These are phyloP conservation scores for Chymomyza amoena DNA, from an alignment of 2,888 invertebrate species.

Conservation along the genomic window DNA sequence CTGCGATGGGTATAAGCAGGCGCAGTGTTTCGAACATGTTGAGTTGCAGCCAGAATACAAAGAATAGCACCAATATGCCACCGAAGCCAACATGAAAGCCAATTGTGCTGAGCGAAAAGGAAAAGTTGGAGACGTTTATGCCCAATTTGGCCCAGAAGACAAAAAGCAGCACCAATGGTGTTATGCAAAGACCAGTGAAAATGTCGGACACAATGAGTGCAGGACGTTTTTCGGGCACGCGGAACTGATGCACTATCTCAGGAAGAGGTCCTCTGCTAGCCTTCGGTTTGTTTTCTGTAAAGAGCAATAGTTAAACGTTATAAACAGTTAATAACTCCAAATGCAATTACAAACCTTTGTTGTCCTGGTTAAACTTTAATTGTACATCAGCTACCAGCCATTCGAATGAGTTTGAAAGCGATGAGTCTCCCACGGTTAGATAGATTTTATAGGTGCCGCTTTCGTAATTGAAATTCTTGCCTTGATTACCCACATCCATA, in stretches of 20 bases:
- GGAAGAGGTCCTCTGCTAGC: slow-evolving; percentile 80
- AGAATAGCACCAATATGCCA: slow-evolving; percentile 93
- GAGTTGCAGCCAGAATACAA: slow-evolving; percentile 93
- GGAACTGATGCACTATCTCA: slow-evolving; percentile 90
- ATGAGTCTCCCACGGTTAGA: slow-evolving; percentile 93
- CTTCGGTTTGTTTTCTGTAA: slow-evolving; percentile 56
- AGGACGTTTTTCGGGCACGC: slow-evolving; percentile 94
- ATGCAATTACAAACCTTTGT: slow-evolving; percentile 63
- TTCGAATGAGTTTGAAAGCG: slow-evolving; percentile 91
- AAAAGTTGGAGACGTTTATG: slow-evolving; percentile 91
- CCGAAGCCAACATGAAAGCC: slow-evolving; percentile 94
- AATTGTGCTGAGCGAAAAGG: slow-evolving; percentile 87
- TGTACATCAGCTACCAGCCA: slow-evolving; percentile 91
- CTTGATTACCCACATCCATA: slow-evolving; percentile 90
- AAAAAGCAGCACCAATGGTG: slow-evolving; percentile 90
- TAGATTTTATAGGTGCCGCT: slow-evolving; percentile 90
- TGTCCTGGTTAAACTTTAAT: slow-evolving; percentile 84
- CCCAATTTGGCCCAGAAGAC: slow-evolving; percentile 92
- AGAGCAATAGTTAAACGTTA: background rate
- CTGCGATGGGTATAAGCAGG: slow-evolving; percentile 90
- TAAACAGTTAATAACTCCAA: background rate
- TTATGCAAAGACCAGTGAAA: slow-evolving; percentile 90
- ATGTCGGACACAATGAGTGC: slow-evolving; percentile 91
- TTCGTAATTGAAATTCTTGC: slow-evolving; percentile 86
- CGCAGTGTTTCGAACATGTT: slow-evolving; percentile 98